These are phyloP conservation scores for Pantelozetes paolii DNA, from an alignment of 2,888 invertebrate species.

Conservation along the genomic window DNA sequence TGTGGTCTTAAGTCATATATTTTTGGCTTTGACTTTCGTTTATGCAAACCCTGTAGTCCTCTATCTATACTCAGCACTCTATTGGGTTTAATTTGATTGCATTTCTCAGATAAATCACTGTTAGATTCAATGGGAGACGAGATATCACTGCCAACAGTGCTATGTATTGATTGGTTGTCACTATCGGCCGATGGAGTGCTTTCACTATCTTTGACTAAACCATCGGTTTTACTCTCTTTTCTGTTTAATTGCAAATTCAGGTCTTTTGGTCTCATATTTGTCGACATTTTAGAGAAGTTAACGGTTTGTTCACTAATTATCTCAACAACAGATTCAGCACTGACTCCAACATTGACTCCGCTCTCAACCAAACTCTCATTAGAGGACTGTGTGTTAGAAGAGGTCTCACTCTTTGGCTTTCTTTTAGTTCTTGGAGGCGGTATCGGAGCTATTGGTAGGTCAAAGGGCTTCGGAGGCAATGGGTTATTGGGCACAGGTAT, in stretches of 20 bases:
- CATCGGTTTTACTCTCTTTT: background rate
- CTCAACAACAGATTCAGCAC: constrained; percentile 19
- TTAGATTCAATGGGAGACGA: constrained; percentile 16
- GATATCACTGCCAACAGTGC: constrained; percentile 19
- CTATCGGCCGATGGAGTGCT: constrained; percentile 18
- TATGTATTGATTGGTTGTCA: constrained; percentile 2
- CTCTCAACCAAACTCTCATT: background rate
- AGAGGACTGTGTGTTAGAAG: background rate
- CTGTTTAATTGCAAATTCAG: constrained; percentile 30
- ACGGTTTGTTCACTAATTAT: constrained; percentile 25
- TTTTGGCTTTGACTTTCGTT: background rate
- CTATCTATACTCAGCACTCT: background rate
- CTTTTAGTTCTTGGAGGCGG: constrained; percentile 41
- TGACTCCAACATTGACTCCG: background rate
- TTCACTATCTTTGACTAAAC: background rate
- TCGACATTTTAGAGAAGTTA: background rate
- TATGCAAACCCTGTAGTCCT: background rate
- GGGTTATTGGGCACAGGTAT: constrained; percentile 21
- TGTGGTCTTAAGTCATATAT: constrained; percentile 6
- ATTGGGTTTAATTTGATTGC: constrained; percentile 6
- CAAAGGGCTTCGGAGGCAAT: background rate
- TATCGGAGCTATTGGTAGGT: constrained; percentile 2
- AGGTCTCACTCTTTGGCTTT: background rate
- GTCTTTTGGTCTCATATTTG: constrained; percentile 14
- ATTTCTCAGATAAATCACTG: constrained; percentile 1